Conservation (phyloP, 2,888 invertebrate species). For the Epicampocera succincta region DNA sequence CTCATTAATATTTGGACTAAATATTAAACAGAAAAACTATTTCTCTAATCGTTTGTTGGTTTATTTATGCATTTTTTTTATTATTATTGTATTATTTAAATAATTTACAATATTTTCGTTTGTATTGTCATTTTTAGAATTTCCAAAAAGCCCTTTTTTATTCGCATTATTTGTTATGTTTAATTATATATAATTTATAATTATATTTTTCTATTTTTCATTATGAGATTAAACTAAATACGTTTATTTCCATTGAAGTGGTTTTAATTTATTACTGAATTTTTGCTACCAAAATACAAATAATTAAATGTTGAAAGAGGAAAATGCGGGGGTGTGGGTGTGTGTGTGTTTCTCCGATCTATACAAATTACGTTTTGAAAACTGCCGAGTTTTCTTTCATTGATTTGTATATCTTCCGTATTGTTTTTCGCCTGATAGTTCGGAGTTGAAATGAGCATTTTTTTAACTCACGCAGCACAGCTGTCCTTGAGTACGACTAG, state of each 20-base stretch:
- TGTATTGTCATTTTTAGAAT: constrained; percentile 55
- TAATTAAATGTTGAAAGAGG: constrained; percentile 16
- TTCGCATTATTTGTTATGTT: constrained; percentile 51
- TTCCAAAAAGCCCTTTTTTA: constrained; percentile 42
- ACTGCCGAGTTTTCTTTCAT: too few species aligned
- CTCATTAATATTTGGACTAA: constrained; percentile 39
- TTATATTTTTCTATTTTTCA: constrained; percentile 54
- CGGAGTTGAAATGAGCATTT: too few species aligned
- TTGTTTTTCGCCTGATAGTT: too few species aligned
- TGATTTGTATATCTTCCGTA: too few species aligned
- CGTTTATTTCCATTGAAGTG: constrained; percentile 52
- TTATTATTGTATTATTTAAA: constrained; percentile 30
- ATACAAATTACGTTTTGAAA: too few species aligned
- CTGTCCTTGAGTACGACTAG: too few species aligned
- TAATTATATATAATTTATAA: constrained; percentile 64
- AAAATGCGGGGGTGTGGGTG: too few species aligned
- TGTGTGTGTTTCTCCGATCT: too few species aligned
- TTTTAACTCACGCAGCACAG: too few species aligned
- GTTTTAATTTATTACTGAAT: constrained; percentile 56
- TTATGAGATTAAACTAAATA: constrained; percentile 64
- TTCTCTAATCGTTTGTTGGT: constrained; percentile 50
- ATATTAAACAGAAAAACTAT: neutral
- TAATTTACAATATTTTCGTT: constrained; percentile 53
- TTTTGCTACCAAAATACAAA: constrained; percentile 23
- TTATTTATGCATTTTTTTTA: constrained; percentile 15